phyloP scores from a whole-genome alignment of 2,797 vertebrate species.

The Chrosomus eos region DNA sequence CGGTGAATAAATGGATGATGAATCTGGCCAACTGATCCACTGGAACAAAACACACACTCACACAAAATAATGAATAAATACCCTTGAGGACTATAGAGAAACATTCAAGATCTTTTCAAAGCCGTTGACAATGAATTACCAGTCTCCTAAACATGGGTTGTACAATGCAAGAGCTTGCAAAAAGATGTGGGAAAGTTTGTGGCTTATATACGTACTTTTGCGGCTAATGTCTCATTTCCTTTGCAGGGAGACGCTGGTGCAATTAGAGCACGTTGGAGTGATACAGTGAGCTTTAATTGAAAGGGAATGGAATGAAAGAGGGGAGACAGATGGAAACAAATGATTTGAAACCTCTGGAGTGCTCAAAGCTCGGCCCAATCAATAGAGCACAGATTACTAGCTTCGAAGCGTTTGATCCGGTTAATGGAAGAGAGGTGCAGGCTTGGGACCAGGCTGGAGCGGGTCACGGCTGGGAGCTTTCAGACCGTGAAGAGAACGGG shows the following conservation, averaged over 20 bases:
- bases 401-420: slow-evolving; percentile 64
- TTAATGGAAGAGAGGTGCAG: slow-evolving; percentile 67
- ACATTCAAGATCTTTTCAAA: slow-evolving; percentile 30
- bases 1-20: slow-evolving; percentile 58
- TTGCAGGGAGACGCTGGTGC: slow-evolving; percentile 16
- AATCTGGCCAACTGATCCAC: slow-evolving; percentile 43
- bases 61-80: slow-evolving; percentile 37
- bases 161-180: neutral
- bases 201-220: neutral
- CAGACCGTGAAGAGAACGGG: neutral
- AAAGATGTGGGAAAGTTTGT: slow-evolving; percentile 11
- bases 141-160: slow-evolving; percentile 34
- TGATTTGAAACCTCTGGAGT: slow-evolving; percentile 77
- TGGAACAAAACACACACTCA: slow-evolving; percentile 45
- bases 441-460: slow-evolving; percentile 43
- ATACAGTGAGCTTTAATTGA: slow-evolving; percentile 74
- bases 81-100: slow-evolving; percentile 29
- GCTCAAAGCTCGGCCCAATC: slow-evolving; percentile 75
- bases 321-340: slow-evolving; percentile 77
- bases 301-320: slow-evolving; percentile 72
- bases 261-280: slow-evolving; percentile 65
- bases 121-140: slow-evolving; percentile 42
- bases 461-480: slow-evolving; percentile 50
- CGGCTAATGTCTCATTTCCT: slow-evolving; percentile 51
- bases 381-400: slow-evolving; percentile 77